Conservation (phyloP, 2,888 invertebrate genomes). For the Morpho helenor region DNA sequence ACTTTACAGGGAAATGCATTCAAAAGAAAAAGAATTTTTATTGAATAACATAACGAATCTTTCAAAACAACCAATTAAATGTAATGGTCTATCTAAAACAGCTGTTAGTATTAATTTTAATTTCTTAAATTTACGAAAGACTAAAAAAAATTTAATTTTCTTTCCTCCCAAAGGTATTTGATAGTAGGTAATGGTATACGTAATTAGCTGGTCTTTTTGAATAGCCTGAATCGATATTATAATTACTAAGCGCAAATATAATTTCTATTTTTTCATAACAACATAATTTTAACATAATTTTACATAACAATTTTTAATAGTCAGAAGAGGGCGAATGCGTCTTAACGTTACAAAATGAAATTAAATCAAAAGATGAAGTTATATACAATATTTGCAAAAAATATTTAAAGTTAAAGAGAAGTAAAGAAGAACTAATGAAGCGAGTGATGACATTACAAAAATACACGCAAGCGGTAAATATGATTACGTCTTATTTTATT, state of each 20-base stretch:
- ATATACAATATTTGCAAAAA: conserved; percentile 42
- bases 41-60: conserved; percentile 55
- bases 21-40: conserved; percentile 74
- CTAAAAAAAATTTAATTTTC: no score
- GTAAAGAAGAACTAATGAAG: conserved; percentile 41
- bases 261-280: no score
- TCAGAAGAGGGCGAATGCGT: conserved; percentile 32
- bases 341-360: conserved; percentile 31
- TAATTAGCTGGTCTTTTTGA: no score
- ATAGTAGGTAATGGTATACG: no score
- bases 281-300: no score
- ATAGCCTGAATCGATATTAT: no score
- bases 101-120: conserved; percentile 17
- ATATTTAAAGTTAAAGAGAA: conserved; percentile 41
- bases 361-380: conserved; percentile 39
- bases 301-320: background rate
- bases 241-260: no score
- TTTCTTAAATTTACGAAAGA: background rate
- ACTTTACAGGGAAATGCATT: conserved; percentile 56
- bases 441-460: conserved; percentile 49
- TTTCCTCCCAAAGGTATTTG: no score
- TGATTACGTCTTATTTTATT: background rate
- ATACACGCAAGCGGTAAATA: conserved; percentile 32
- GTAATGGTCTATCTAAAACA: conserved; percentile 43
- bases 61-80: conserved; percentile 43